phyloP scores from a whole-genome alignment of 2,113 vertebrate species.

The Typhlomys cinereus region DNA sequence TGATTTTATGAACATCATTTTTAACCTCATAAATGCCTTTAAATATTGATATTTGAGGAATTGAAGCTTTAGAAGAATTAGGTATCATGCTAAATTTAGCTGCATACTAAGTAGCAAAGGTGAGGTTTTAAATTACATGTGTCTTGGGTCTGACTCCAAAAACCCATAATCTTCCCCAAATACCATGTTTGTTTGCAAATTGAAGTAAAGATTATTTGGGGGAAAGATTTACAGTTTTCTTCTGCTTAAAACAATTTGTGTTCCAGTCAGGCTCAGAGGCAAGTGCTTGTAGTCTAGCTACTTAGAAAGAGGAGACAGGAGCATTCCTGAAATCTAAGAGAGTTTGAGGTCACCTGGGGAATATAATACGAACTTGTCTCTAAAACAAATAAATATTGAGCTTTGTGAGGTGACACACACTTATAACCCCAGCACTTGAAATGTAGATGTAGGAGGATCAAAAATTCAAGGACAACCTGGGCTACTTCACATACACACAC shows the following conservation, averaged over 20 bases:
- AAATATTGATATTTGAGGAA: not conserved
- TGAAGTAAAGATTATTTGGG: not conserved
- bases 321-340: not conserved
- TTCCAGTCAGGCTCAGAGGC: not conserved
- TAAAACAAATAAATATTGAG: not conserved
- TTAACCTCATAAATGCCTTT: not conserved
- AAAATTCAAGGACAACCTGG: not conserved
- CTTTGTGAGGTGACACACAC: no score
- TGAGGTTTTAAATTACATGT: not conserved
- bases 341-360: not conserved
- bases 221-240: not conserved
- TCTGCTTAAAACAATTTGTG: not conserved
- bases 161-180: not conserved
- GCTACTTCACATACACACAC: not conserved
- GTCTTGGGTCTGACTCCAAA: not conserved
- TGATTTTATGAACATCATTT: not conserved
- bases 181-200: not conserved
- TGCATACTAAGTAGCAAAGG: not conserved
- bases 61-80: not conserved
- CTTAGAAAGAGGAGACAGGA: not conserved
- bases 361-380: not conserved
- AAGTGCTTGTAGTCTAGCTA: not conserved
- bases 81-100: not conserved
- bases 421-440: not conserved
- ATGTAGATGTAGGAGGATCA: not conserved